Base-by-base conservation (phyloP, 2,888 invertebrate species). In the Cordylochernes scorpioides region DNA sequence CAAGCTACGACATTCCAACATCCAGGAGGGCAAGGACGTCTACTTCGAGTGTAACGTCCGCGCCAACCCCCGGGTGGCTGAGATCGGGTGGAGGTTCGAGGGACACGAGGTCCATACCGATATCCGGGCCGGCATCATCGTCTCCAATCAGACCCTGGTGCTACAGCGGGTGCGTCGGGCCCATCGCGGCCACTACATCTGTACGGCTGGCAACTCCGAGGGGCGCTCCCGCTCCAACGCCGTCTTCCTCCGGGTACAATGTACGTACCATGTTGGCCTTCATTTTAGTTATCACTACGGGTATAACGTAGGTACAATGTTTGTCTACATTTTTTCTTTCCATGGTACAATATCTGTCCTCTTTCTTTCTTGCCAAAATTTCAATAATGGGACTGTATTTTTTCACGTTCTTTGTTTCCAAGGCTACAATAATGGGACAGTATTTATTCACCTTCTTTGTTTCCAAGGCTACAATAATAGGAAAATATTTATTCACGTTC, bases 91-190 rank as follows among this genome's bases (percentile, higher is more conserved):
- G 80, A 61, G 35, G 10, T 42, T 42, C 15, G 42, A 43, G 21
- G 42, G 42, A 3, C 27, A 36, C 12, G 43, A 70, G 38, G 56
- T 82, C 45, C 71, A 68, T 44, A 77, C 80, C 59, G 80, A 82
- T 57, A 69, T 72, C 45, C 69, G 74, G 26, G 74, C 77, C 30
- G 65, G 78, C 39, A 71, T 82, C 45, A 75, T 82, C 50, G 69
- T 75, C 54, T 77, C 77, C 54, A 80, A 80, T 62, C 78, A 82
- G 58, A 78, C 78, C 51, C 62, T 82, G 42, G 82, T 82, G 38
- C 64, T 82, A 48, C 82, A 82, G 57, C 72, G 71, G 57, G 77
- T 82, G 45, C 75, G 74, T 36, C 64, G 74, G 40, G 67, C 70
- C 52, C 73, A 71, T 52, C 73, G 75, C 40, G 82, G 82, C 39